Evolutionary conservation across 2,888 invertebrate species (phyloP).

Genomic region (Cinara cedri): DNA sequence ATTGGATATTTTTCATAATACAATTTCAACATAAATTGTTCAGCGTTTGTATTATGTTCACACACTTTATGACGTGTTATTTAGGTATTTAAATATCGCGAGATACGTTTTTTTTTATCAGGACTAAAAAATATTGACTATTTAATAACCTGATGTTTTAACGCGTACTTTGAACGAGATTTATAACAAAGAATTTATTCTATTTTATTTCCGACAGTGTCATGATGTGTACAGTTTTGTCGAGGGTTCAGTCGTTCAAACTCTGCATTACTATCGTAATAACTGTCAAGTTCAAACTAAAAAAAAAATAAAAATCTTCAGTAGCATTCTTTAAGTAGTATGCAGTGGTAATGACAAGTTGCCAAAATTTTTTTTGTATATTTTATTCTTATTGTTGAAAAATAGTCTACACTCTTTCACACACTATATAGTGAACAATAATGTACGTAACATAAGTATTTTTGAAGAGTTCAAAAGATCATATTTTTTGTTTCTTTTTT

Average conservation of each 20-base stretch:
- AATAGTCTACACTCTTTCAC: not conserved
- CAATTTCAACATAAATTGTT: no score
- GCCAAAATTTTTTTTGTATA: conserved; percentile 1
- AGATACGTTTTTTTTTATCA: no score
- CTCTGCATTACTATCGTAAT: not conserved
- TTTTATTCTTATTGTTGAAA: not conserved
- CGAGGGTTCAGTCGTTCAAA: conserved; percentile 4
- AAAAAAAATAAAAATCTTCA: not conserved
- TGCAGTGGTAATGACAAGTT: conserved; percentile 9
- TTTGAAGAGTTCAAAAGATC: not conserved
- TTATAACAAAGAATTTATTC: no score
- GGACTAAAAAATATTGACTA: no score
- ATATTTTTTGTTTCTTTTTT: not conserved
- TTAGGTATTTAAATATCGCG: no score
- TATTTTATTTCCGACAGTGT: no score
- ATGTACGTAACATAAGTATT: not conserved
- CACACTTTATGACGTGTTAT: no score
- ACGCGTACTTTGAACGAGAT: not conserved
- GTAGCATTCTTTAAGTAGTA: not conserved
- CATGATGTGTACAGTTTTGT: no score
- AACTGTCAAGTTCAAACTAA: conserved; percentile 1
- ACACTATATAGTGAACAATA: not conserved
- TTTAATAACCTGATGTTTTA: no score
- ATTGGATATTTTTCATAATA: no score
- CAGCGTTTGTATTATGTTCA: no score